phyloP scores from a whole-genome alignment of 2,888 invertebrate species.

The Elmis aenea region DNA sequence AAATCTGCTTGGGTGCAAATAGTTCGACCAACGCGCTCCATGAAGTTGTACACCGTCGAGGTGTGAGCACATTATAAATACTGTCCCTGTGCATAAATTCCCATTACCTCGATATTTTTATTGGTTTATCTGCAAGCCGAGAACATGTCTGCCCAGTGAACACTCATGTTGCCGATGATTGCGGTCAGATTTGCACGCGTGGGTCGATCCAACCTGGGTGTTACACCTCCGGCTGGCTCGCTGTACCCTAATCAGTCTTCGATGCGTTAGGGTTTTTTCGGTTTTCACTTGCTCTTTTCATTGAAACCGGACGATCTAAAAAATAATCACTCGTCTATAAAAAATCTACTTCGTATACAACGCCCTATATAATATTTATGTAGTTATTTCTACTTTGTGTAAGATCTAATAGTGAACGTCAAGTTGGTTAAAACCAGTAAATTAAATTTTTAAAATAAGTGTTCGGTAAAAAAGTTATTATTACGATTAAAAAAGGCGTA shows the following conservation, averaged over 20 bases:
- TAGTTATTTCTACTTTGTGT: no score
- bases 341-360: no score
- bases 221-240: slow-evolving; percentile 7
- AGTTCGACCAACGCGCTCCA: neutral
- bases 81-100: slow-evolving; percentile 39
- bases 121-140: slow-evolving; percentile 38
- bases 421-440: no score
- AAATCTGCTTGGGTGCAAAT: neutral
- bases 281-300: no score
- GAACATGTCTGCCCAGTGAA: slow-evolving; percentile 43
- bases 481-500: no score
- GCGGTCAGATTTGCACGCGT: slow-evolving; percentile 35
- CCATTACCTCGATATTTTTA: slow-evolving; percentile 40
- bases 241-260: neutral
- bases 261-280: no score
- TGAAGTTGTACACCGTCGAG: slow-evolving; percentile 8
- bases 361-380: no score
- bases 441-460: no score
- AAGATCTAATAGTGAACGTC: no score
- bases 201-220: slow-evolving; percentile 30
- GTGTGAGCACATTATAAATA: slow-evolving; percentile 23
- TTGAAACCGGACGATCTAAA: no score
- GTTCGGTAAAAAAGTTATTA: no score
- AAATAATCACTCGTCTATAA: no score
- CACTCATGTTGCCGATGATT: slow-evolving; percentile 41